Base-by-base conservation (phyloP, 2,888 invertebrate genomes). In the Buathra laborator region DNA sequence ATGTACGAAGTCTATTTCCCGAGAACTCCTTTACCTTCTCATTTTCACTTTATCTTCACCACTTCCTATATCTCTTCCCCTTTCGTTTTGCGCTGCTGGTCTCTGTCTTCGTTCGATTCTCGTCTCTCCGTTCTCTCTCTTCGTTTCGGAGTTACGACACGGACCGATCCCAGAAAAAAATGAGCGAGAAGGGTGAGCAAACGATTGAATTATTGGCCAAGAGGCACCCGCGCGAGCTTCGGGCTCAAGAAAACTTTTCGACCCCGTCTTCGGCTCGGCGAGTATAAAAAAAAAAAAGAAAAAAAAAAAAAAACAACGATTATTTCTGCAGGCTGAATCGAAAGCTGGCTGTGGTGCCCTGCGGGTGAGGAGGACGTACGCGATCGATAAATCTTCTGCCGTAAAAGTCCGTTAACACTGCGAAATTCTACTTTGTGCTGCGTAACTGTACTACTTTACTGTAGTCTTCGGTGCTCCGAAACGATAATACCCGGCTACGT, bases 141-240 rank as follows among this genome's bases (percentile, higher is more conserved):
- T 43, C 84, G 77, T 82, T 75, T 86, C 82, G 82, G 85, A 87
- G 79, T 86, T 84, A 87, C 76, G 78, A 56, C 80, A 62, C 72
- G 81, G 56, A 56, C 56, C 19, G 19, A 66, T 29, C 24, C 32
- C 19, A 53, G 82, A 53, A 87, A 83, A 83, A 81, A 80, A 81
- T 83, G 83, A 77, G 66, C 59, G 44, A 56, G 70, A 67, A 51
- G 82, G 76, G 70, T 51, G 82, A 84, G 71, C 67, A 83, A 84
- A 72, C 83, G 82, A 89, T 88, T 87, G 88, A 89, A 88, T 89
- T 89, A 89, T 89, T 86, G 87, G 84, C 71, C 59, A 83, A 88
- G 67, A 44, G 75, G 83, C 79, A 72, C 32, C 43, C 84, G 66
- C 82, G 51, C 64, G 46, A 48, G 56, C 68, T 70, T 72, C 71